Evolutionary conservation across 1,140 invertebrate genomes (phyloP), one percentile per base, ranked within the genome.

Genomic region (Drosophila kurseongensis): DNA sequence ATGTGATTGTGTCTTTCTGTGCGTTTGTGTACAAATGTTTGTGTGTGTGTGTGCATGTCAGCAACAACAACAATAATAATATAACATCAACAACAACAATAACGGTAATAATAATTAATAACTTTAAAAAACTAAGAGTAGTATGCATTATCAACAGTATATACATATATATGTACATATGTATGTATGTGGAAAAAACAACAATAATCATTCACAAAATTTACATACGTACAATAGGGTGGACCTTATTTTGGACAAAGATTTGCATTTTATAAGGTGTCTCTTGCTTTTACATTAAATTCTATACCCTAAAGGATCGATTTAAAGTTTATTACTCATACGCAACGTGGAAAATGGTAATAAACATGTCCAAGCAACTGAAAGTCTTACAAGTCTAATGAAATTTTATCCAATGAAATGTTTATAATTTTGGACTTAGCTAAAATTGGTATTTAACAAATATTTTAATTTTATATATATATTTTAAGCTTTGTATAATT

Each of bases 31-130:
- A 14, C 63, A 44, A 8, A 18, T 41, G 51, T 62, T 51, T 44
- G 5, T 47, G 40, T 57, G 13, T 75, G n/a, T 65, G 47, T 75
- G 75, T 79, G 68, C 63, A 67, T 88, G 62, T 81, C 76, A 82
- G 62, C 62, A 88, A 69, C 62, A 83, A 74, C 59, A 81, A 78
- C 42, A 75, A 85, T 47, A 77, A 38, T 47, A 76, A 68, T 40
- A 75, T 40, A 60, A 68, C 32, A 77, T 45, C 10, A 86, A 78
- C 45, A 85, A 50, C 48, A 83, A 68, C 67, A 78, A 78, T 42
- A 78, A 78, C 54, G 63, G 56, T 75, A 52, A 60, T 23, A 29
- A 67, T 58, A 60, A 27, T 27, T 66, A 44, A 48, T 71, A 66
- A 65, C 55, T 41, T 36, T 38, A 14, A 4, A 35, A 27, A 47